Evolutionary conservation across 2,888 invertebrate genomes (phyloP).

Genomic region (Galerucella nymphaeae): DNA sequence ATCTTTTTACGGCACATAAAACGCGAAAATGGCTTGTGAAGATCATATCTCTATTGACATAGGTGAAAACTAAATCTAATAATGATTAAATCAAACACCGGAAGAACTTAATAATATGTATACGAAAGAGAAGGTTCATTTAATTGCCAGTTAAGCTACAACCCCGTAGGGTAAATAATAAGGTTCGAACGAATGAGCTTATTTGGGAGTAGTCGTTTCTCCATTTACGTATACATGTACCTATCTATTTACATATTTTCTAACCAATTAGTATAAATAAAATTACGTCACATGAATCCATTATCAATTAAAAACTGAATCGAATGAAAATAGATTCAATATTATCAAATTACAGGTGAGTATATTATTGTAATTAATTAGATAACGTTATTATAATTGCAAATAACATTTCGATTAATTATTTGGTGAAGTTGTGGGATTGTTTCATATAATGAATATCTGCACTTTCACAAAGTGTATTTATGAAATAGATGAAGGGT

Average conservation of each 20-base stretch:
- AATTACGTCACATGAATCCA: slow-evolving; percentile 11
- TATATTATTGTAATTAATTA: slow-evolving; percentile 2
- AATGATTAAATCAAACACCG: slow-evolving; percentile 8
- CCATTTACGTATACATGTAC: not conserved
- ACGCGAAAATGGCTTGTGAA: not conserved
- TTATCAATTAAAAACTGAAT: not conserved
- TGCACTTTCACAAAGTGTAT: not conserved
- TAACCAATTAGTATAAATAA: slow-evolving; percentile 5
- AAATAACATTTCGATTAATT: not conserved
- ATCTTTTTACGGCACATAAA: slow-evolving; percentile 1
- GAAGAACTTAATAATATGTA: slow-evolving; percentile 3
- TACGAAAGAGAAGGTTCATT: slow-evolving; percentile 6
- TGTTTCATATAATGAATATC: not conserved
- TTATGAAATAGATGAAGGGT: not conserved
- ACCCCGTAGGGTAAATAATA: slow-evolving; percentile 5
- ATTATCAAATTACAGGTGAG: not conserved
- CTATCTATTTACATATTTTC: slow-evolving; percentile 15
- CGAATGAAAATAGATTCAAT: not conserved
- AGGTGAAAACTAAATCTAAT: not conserved
- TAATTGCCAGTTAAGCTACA: not conserved
- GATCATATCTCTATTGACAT: not conserved
- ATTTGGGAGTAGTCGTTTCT: not conserved
- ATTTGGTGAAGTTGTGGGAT: not conserved
- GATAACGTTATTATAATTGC: slow-evolving; percentile 4
- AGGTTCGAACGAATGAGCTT: not conserved